A percentile compares a stretch with the other conserved stretches of the same genome.
Conservation (phyloP, 1,140 invertebrate genomes). For the Colletes gigas region DNA sequence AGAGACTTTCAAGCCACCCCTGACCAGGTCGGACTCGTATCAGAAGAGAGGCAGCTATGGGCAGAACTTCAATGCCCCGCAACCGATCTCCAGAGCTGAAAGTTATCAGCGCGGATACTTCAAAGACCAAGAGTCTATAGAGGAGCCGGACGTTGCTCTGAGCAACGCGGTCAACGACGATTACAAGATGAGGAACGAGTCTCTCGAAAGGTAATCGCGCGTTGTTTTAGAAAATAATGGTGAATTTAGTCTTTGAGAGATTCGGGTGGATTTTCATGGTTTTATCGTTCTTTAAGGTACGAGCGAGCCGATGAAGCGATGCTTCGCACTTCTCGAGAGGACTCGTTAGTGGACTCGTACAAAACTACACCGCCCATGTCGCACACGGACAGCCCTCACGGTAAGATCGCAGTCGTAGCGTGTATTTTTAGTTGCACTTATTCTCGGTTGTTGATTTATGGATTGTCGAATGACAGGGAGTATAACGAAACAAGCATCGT, state of each 20-base stretch:
- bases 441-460: no score
- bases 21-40: constrained; percentile 72
- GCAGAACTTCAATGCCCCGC: constrained; percentile 75
- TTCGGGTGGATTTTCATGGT: no score
- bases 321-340: constrained; percentile 74
- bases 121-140: constrained; percentile 76
- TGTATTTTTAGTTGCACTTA: no score
- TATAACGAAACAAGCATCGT: constrained; percentile 78
- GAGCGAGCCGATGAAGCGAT: constrained; percentile 75
- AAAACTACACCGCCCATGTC: constrained; percentile 72
- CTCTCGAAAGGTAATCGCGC: constrained; percentile 74
- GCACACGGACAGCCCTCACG: constrained; percentile 72
- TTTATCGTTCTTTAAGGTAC: constrained; percentile 67
- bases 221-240: no score
- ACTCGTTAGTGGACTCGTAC: constrained; percentile 76
- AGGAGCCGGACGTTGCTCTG: constrained; percentile 72
- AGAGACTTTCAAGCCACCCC: constrained; percentile 66
- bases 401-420: constrained; percentile 54
- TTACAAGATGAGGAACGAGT: constrained; percentile 77
- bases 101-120: constrained; percentile 77
- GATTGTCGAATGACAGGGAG: constrained; percentile 64
- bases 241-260: no score
- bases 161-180: constrained; percentile 74
- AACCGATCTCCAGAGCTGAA: constrained; percentile 76
- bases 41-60: constrained; percentile 74